Evolutionary conservation across 2,797 vertebrate species (phyloP).

Genomic region (Lacerta agilis): DNA sequence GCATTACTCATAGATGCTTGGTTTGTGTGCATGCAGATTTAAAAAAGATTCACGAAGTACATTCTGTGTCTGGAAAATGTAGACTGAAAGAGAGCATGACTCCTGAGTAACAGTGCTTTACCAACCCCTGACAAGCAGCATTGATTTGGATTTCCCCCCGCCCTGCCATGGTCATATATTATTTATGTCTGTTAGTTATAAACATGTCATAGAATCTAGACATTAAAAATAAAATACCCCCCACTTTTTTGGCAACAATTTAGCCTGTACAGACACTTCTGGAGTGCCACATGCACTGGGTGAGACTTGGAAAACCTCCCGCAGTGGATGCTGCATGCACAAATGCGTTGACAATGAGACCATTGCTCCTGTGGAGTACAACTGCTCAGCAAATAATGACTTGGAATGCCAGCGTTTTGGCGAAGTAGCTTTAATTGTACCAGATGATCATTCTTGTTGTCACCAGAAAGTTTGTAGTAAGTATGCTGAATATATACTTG

Average conservation of each 20-base stretch:
- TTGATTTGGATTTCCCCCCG: not conserved
- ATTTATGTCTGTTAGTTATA: not conserved
- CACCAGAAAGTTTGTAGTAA: conserved; percentile 89
- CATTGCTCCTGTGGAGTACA: conserved; percentile 84
- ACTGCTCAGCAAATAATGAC: conserved; percentile 79
- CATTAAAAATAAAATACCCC: not conserved
- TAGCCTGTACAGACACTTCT: conserved; percentile 92
- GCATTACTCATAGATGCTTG: not conserved
- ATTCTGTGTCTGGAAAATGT: not conserved
- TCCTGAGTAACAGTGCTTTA: not conserved
- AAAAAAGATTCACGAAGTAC: not conserved
- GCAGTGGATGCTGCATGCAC: conserved; percentile 90
- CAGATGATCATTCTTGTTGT: conserved; percentile 88
- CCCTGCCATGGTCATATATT: not conserved
- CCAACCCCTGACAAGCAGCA: not conserved
- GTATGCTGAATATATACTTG: conserved; percentile 50
- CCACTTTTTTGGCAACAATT: conserved; percentile 20
- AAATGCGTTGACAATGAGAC: conserved; percentile 88
- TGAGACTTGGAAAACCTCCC: conserved; percentile 91
- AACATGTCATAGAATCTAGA: not conserved
- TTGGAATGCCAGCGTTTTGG: conserved; percentile 83
- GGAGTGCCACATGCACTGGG: conserved; percentile 87
- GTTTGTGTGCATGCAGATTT: not conserved
- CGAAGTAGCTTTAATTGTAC: conserved; percentile 85
- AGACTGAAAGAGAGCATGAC: not conserved